Percentiles rank a stretch among this genome's conserved stretches.
These are phyloP conservation scores for Trichonephila clavipes DNA, from an alignment of 1,140 invertebrate genomes.

Conservation along the genomic window DNA sequence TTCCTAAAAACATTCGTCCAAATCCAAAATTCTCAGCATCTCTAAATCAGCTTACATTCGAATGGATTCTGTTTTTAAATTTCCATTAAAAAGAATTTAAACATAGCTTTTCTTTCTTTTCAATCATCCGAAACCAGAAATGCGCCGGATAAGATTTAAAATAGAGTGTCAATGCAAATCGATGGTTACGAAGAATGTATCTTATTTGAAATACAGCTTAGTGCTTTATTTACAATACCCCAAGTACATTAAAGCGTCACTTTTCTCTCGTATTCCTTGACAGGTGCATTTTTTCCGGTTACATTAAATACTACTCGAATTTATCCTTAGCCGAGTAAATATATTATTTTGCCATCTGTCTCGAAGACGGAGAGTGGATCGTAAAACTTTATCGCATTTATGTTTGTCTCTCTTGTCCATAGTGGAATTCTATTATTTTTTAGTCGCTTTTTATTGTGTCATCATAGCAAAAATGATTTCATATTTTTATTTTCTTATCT, in stretches of 20 bases:
- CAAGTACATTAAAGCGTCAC: background rate
- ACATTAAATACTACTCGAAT: background rate
- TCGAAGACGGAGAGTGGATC: background rate
- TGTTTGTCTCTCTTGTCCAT: background rate
- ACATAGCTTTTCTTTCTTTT: too few species aligned
- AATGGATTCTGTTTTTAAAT: too few species aligned
- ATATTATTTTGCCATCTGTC: background rate
- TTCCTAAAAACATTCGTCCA: too few species aligned
- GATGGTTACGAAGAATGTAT: background rate
- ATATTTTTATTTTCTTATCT: background rate
- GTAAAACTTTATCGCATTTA: slow-evolving; percentile 13
- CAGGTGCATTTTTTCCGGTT: background rate
- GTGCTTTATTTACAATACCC: background rate
- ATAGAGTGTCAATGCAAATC: background rate
- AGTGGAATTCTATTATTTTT: background rate
- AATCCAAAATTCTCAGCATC: too few species aligned
- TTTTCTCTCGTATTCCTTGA: background rate
- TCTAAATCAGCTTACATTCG: too few species aligned
- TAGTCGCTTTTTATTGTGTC: background rate
- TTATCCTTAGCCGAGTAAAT: background rate
- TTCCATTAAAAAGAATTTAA: too few species aligned
- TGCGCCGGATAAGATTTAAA: too few species aligned
- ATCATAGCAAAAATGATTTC: background rate
- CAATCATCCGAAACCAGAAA: too few species aligned
- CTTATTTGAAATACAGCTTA: background rate